Evolutionary conservation across 1,140 invertebrate species (phyloP).

Genomic region (Cheumatopsyche charites): DNA sequence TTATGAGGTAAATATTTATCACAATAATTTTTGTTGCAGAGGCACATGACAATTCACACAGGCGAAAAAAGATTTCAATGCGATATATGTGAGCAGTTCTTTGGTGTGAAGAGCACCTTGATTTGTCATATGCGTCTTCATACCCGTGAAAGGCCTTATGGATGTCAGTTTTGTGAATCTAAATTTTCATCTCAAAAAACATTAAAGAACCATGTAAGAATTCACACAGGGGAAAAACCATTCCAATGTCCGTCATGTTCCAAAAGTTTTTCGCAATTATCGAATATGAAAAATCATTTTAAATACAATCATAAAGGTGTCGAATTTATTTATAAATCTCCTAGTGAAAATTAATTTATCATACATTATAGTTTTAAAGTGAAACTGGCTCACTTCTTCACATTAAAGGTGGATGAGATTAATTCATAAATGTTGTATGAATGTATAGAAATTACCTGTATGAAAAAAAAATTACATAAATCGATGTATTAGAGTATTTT

Average conservation of each 20-base stretch:
- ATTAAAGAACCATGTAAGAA: slow-evolving; percentile 52
- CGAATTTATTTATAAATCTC: slow-evolving; percentile 30
- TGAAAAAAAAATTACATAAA: no score
- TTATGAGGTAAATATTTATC: no score
- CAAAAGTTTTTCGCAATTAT: slow-evolving; percentile 56
- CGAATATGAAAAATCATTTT: slow-evolving; percentile 49
- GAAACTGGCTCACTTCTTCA: no score
- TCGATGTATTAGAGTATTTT: no score
- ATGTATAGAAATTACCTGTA: no score
- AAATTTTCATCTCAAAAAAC: slow-evolving; percentile 49
- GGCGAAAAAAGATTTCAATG: slow-evolving; percentile 42
- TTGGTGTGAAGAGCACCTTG: slow-evolving; percentile 29
- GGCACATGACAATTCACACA: slow-evolving; percentile 43
- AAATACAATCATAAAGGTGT: slow-evolving; percentile 44
- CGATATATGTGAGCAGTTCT: slow-evolving; percentile 34
- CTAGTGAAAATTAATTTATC: no score
- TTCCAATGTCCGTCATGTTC: slow-evolving; percentile 61
- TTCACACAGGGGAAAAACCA: slow-evolving; percentile 63
- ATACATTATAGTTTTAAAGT: no score
- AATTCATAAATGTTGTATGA: no score
- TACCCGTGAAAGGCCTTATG: slow-evolving; percentile 52
- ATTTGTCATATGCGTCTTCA: slow-evolving; percentile 47
- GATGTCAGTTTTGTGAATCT: slow-evolving; percentile 55
- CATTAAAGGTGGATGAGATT: no score
- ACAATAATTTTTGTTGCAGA: slow-evolving; percentile 36